Evolutionary conservation across 53 echinoderm and acorn worm species (phyloP), one percentile per base, ranked within the genome.

Genomic region (Stichopus horrens): DNA sequence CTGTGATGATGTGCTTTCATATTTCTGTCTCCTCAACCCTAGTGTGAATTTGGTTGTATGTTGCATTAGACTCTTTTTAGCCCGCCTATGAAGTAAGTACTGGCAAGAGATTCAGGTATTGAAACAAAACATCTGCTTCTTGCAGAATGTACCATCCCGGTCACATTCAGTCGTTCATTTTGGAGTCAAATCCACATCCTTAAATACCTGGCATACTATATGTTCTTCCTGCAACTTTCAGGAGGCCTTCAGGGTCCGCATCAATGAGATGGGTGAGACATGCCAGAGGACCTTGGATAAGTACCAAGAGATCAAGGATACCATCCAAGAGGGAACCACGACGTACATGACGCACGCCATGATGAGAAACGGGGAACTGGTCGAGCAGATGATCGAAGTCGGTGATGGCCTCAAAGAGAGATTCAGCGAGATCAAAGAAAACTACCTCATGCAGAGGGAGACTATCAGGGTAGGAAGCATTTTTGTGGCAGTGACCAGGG

Each of bases 291-390:
- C 57, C 89, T 13, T 68, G 22, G 57, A 71, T 5, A 51, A 54
- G 6, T 88, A 83, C 55, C 21, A 60, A 21, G 88, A 88, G 84
- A 88, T 84, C 74, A 57, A 65, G 74, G 75, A 60, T 23, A 74
- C 57, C 22, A 83, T 90, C 14, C 58, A 22, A 52, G 67, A 37
- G 80, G 89, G 66, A 13, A 79, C 22, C 60, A 84, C 57, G 74
- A 77, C 86, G 66, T 93, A 52, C 87, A 67, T 85, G 85, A 18
- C 22, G 23, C 60, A 18, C 7, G 22, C 85, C 51, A 13, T 51
- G 0, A 10, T 85, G 13, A 67, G 85, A n/a, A 85, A 85, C 66
- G 37, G 5, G 8, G 51, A 85, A 11, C 5, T 85, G 22, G 22
- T 85, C 22, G 19, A 23, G 18, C 37, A 5, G 8, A 22, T 85